phyloP scores from a whole-genome alignment of 2,888 invertebrate genomes.

The Nebria salina region DNA sequence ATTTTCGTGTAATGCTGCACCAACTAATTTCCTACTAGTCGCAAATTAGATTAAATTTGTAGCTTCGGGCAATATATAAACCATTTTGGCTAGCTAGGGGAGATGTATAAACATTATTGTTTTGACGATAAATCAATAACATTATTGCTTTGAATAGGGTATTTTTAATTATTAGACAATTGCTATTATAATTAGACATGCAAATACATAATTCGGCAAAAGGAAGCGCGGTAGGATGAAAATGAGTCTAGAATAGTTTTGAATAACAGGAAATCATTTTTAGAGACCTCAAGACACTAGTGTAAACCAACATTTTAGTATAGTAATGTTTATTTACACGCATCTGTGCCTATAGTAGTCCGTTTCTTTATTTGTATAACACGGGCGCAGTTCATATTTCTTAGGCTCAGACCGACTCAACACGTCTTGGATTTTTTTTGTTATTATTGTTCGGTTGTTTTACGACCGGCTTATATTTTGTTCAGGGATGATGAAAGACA shows the following conservation, averaged over 20 bases:
- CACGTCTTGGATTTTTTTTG: slow-evolving; percentile 17
- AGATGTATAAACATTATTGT: background rate
- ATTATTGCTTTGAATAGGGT: background rate
- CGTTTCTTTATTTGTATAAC: slow-evolving; percentile 51
- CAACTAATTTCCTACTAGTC: background rate
- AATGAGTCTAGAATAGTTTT: background rate
- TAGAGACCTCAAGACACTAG: slow-evolving; percentile 45
- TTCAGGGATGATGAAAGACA: slow-evolving; percentile 30
- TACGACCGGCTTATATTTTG: slow-evolving; percentile 18
- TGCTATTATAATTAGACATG: background rate
- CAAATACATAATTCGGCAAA: background rate
- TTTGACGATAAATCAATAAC: background rate
- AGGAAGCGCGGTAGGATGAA: background rate
- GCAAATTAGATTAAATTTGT: background rate
- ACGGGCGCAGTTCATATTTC: slow-evolving; percentile 52
- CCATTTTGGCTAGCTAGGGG: background rate
- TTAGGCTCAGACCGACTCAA: slow-evolving; percentile 47
- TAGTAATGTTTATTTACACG: slow-evolving; percentile 51
- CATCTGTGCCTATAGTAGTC: slow-evolving; percentile 47
- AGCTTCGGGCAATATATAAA: background rate
- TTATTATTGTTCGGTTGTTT: background rate
- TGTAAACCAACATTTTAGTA: background rate
- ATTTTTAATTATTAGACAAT: background rate
- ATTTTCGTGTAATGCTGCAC: background rate
- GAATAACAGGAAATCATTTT: slow-evolving; percentile 43